Conservation (phyloP, 2,888 invertebrate species). For the Tortricodes alternella region DNA sequence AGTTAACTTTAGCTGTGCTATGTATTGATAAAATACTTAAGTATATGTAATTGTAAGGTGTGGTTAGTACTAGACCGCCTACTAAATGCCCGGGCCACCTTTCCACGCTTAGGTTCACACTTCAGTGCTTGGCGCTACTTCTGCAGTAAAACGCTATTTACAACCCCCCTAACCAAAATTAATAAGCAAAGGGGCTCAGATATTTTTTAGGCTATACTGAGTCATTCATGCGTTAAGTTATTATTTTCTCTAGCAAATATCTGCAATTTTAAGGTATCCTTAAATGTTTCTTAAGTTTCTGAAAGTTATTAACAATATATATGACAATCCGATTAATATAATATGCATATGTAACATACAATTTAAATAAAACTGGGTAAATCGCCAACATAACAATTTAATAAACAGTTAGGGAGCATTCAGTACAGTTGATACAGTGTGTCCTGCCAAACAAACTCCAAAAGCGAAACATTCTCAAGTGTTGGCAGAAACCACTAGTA, state of each 20-base stretch:
- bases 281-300: constrained; percentile 6
- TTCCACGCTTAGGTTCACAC: constrained; percentile 53
- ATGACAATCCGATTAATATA: constrained; percentile 23
- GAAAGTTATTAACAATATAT: constrained; percentile 19
- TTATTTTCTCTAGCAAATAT: constrained; percentile 11
- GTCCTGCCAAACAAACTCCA: constrained; percentile 34
- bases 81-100: constrained; percentile 49
- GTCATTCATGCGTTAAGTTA: constrained; percentile 6
- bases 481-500: constrained; percentile 38
- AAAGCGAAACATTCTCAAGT: constrained; percentile 29
- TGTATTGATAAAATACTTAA: background rate
- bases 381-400: constrained; percentile 34
- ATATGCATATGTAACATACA: constrained; percentile 30
- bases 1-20: constrained; percentile 33
- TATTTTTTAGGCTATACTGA: background rate
- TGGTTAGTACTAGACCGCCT: background rate
- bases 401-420: constrained; percentile 35
- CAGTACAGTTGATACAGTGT: constrained; percentile 15
- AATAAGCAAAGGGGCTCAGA: constrained; percentile 28
- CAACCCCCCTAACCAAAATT: constrained; percentile 57
- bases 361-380: constrained; percentile 31
- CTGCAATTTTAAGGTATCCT: background rate
- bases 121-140: constrained; percentile 53
- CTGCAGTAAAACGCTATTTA: constrained; percentile 51
- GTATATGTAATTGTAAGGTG: background rate